phyloP scores from a whole-genome alignment of 2,113 vertebrate genomes.

The Picathartes gymnocephalus region DNA sequence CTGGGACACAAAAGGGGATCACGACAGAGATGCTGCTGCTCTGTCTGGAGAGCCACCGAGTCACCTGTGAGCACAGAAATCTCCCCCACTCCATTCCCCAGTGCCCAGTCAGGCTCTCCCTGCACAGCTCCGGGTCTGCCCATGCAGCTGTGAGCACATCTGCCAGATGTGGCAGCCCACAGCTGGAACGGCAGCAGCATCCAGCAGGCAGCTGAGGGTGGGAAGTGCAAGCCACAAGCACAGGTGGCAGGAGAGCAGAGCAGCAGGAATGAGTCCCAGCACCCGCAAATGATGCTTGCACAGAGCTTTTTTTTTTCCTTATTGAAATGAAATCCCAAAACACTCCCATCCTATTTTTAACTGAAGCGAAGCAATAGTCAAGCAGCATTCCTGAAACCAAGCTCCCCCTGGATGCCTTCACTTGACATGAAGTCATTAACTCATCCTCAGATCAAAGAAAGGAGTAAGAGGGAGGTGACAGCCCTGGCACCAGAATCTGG shows the following conservation, averaged over 20 bases:
- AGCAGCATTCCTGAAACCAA: neutral
- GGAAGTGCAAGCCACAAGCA: neutral
- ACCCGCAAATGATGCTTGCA: neutral
- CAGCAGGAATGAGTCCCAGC: neutral
- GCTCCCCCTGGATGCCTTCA: neutral
- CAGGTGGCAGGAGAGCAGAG: neutral
- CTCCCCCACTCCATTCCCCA: neutral
- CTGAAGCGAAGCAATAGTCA: neutral
- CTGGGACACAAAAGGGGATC: neutral
- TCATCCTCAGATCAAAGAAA: neutral
- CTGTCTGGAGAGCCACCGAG: neutral
- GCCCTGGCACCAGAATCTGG: neutral
- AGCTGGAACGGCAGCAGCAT: neutral
- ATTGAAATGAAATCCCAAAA: neutral
- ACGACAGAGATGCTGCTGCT: neutral
- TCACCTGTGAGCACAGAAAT: neutral
- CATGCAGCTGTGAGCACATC: neutral
- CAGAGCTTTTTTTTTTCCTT: neutral
- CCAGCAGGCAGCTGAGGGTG: neutral
- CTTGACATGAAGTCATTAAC: neutral
- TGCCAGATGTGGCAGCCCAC: neutral
- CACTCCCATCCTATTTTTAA: neutral
- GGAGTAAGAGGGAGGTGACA: neutral
- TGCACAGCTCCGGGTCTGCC: neutral
- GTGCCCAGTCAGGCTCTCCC: neutral